Base-by-base conservation (phyloP, 92 coral and sea anemone genomes). In the Palythoa grandis region DNA sequence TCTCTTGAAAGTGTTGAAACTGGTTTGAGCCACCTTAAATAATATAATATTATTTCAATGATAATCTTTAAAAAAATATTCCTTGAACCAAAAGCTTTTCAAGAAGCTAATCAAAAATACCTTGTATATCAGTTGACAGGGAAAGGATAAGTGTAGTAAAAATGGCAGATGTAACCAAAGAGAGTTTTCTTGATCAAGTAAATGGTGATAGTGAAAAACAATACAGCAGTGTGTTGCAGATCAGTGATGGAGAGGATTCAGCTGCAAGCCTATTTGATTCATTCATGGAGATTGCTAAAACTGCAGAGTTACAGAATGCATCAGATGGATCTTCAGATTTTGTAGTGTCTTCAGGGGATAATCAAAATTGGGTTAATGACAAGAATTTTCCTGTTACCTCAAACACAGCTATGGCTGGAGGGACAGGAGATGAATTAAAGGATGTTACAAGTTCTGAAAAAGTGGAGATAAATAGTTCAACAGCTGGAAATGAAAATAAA, bases 251-350 rank as follows among this genome's bases (percentile, higher is more conserved):
- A 6, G 91, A 87, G 8, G 86, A 82, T 13, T 83, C 94, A 63
- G 89, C 91, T 3, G 76, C 83, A 47, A 96, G 95, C n/a, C 82
- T 96, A 56, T 96, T 92, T 92, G 88, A 95, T 57, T 88, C 95
- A 48, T 94, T 96, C 52, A 96, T 96, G 96, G 96, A 93, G 82
- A 95, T 96, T 90, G 95, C 93, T 29, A 89, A 88, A 52, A 78
- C 88, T 76, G 88, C 83, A 2, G 83, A 88, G 22, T 83, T 86
- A 58, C 94, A 91, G 17, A 43, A 40, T 56, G 87, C 84, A 57
- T 56, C 50, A 20, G 16, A 63, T 11, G n/a, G 23, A 48, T 57
- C 47, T 24, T 29, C 67, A 10, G 80, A 77, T 73, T 1, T n/a
- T 35, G 87, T 39, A 43, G 72, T 80, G 60, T 39, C 24, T 7